Evolutionary conservation across 2,113 vertebrate genomes (phyloP), one percentile per base, ranked within the genome.

Genomic region (Sula dactylatra): DNA sequence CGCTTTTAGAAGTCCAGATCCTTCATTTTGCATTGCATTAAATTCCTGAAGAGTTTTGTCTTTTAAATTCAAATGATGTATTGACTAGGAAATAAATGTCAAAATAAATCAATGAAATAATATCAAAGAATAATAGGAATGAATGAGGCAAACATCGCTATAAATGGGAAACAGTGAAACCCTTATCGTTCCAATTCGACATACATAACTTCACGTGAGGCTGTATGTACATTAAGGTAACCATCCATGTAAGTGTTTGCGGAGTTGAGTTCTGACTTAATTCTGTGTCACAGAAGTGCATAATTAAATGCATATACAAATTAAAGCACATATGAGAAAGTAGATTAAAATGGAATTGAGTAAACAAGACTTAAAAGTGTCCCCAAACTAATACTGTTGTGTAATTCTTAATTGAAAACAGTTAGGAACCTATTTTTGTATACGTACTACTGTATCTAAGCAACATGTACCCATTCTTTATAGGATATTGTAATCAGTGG

Each of bases 61-160:
- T 91, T 91, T 82, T 94, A 55, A 88, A 62, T 87, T 89, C 54
- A 87, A 47, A 66, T 69, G 6, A 45, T 87, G 7, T 54, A 54
- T 91, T 89, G 62, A 10, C 45, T 91, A 94, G 50, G 58, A 85
- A 96, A 80, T 93, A 87, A 87, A 87, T 73, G 61, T 87, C 62
- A 87, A 85, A 95, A 72, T 76, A 93, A 80, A 90, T 93, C 62
- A 85, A 79, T 65, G 38, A 50, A 91, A 77, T 49, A 94, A 15
- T 80, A 80, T 76, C 16, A 69, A 87, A 79, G 64, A 87, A 70
- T 93, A 94, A 65, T 55, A 93, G 44, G 67, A 92, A 86, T 87
- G 77, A 93, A 83, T 66, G 62, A 95, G 62, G 42, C 45, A 95
- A 77, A 62, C 10, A 21, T 88, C 32, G 34, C 40, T 77, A 6